Percentiles rank a stretch among this genome's conserved stretches.
Conservation (phyloP, 2,113 vertebrate species). For the Chiloscyllium plagiosum region DNA sequence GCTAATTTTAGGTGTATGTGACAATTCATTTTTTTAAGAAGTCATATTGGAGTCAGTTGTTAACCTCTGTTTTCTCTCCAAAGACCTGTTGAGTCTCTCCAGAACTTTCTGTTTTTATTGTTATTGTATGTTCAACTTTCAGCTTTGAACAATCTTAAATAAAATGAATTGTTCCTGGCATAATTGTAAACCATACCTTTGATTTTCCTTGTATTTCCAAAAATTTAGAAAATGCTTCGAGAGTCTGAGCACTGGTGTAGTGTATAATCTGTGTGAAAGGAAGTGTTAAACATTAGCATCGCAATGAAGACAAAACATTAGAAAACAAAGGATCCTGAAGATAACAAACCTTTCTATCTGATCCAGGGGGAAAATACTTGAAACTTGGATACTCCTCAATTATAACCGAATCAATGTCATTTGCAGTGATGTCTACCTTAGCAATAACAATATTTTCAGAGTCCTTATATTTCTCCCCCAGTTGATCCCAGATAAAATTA, state of each 20-base stretch:
- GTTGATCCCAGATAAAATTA: constrained; percentile 70
- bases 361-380: constrained; percentile 71
- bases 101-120: no score
- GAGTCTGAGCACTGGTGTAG: constrained; percentile 50
- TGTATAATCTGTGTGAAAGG: constrained; percentile 47
- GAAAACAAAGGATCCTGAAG: background rate
- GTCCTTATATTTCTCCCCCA: constrained; percentile 62
- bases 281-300: background rate
- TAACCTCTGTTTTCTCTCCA: no score
- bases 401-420: constrained; percentile 63
- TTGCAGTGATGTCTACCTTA: constrained; percentile 77
- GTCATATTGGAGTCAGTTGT: no score
- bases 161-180: background rate
- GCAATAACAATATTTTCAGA: constrained; percentile 62
- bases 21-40: no score
- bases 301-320: background rate
- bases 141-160: background rate
- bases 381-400: constrained; percentile 61
- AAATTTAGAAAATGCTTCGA: constrained; percentile 56
- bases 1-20: no score
- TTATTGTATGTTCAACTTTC: background rate
- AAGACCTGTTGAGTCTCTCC: no score
- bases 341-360: constrained; percentile 47
- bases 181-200: constrained; percentile 1
- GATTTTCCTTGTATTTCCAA: constrained; percentile 48